Percentiles rank a stretch among this genome's conserved stretches.
phyloP scores from a whole-genome alignment of 2,888 invertebrate species.

The Andrena praecox region DNA sequence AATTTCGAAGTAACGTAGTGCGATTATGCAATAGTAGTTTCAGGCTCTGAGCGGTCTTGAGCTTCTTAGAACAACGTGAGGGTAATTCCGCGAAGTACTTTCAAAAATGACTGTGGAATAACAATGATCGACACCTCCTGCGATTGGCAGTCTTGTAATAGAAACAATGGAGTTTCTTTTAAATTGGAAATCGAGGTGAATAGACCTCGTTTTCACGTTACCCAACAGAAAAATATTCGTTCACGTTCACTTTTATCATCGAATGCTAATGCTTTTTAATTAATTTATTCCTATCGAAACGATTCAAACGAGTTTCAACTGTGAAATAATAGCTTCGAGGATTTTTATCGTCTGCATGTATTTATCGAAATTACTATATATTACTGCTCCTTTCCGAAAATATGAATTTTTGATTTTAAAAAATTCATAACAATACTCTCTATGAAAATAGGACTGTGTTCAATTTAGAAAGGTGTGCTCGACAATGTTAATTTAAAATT shows the following conservation, averaged over 20 bases:
- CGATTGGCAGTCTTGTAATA: conserved; percentile 2
- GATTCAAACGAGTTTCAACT: background rate
- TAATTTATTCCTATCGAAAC: background rate
- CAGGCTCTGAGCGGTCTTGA: conserved; percentile 14
- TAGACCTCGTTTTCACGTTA: background rate
- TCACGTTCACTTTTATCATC: background rate
- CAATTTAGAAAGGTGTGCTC: too few relatives aligned
- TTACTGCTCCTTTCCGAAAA: too few relatives aligned
- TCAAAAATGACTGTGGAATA: conserved; percentile 50
- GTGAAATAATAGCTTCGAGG: too few relatives aligned
- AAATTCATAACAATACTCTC: too few relatives aligned
- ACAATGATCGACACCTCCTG: conserved; percentile 37
- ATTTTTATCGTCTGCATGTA: too few relatives aligned
- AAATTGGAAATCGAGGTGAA: conserved; percentile 1
- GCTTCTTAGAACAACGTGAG: conserved; percentile 41
- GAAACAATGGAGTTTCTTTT: conserved; percentile 1
- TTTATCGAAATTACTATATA: too few relatives aligned
- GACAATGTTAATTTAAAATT: too few relatives aligned
- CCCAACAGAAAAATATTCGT: background rate
- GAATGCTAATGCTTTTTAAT: background rate
- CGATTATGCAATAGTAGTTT: conserved; percentile 53
- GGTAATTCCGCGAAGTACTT: conserved; percentile 6
- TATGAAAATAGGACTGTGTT: too few relatives aligned
- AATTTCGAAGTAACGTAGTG: conserved; percentile 20
- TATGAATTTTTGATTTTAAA: background rate